phyloP scores from a whole-genome alignment of 2,797 vertebrate species.

The Gila robusta region DNA sequence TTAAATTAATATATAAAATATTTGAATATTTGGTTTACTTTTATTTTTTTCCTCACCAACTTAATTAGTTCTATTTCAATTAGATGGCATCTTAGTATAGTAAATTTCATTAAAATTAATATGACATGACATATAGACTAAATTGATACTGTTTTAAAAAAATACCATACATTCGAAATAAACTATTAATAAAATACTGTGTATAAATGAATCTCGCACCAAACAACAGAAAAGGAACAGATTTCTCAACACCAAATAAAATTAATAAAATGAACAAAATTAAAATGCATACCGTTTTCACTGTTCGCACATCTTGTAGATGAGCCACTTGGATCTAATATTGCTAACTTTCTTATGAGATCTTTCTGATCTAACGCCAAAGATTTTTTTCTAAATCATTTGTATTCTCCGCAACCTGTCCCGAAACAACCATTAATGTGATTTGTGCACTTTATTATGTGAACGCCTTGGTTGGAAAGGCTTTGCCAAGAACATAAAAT shows the following conservation, averaged over 20 bases:
- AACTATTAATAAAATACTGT: background rate
- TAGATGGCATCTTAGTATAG: background rate
- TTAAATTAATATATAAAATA: background rate
- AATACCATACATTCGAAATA: background rate
- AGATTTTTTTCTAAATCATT: background rate
- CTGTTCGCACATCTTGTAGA: background rate
- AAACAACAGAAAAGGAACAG: background rate
- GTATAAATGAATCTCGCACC: background rate
- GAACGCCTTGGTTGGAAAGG: background rate
- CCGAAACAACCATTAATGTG: slow-evolving; percentile 18
- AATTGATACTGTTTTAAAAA: background rate
- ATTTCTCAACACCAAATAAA: background rate
- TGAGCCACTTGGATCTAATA: background rate
- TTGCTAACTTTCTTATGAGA: background rate
- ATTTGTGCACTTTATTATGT: slow-evolving; percentile 32
- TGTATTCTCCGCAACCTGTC: slow-evolving; percentile 6
- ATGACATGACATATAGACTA: background rate
- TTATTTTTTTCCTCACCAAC: background rate
- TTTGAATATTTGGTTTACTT: background rate
- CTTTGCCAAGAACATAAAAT: slow-evolving; percentile 26
- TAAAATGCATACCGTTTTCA: background rate
- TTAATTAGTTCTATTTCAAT: too few species aligned
- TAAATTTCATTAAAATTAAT: background rate
- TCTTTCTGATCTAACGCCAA: background rate
- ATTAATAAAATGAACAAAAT: background rate